Evolutionary conservation across 2,113 vertebrate species (phyloP).

Genomic region (Heterotis niloticus): DNA sequence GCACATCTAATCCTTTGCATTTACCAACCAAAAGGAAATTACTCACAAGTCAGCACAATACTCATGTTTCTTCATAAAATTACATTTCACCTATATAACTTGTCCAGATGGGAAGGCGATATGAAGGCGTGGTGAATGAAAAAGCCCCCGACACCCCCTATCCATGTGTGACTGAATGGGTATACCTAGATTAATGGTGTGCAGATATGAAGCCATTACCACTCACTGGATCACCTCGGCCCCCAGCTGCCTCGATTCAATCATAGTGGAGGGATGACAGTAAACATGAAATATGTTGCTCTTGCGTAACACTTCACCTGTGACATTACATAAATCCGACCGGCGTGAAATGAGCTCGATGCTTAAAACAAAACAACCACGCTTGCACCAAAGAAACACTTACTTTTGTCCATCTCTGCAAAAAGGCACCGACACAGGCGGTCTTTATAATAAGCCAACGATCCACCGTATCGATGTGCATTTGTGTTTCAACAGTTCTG

Average conservation of each 20-base stretch:
- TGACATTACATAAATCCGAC: neutral
- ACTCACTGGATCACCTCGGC: neutral
- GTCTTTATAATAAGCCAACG: too few relatives aligned
- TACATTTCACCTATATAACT: too few relatives aligned
- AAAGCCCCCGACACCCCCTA: neutral
- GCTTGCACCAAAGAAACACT: neutral
- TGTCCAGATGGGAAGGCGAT: too few relatives aligned
- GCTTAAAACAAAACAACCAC: neutral
- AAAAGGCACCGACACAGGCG: too few relatives aligned
- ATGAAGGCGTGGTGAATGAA: too few relatives aligned
- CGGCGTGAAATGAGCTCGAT: neutral
- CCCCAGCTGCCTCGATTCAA: neutral
- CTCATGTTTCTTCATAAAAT: too few relatives aligned
- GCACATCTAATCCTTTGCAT: too few relatives aligned
- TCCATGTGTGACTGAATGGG: neutral
- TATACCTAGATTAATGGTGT: conserved; percentile 1
- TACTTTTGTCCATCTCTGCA: neutral
- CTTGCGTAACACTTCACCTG: conserved; percentile 6
- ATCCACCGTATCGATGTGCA: too few relatives aligned
- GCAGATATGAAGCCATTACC: neutral
- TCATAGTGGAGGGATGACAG: neutral
- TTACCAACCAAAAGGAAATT: too few relatives aligned
- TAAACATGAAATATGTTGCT: conserved; percentile 14
- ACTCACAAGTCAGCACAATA: too few relatives aligned
- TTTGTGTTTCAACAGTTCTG: too few relatives aligned